A percentile compares a stretch with the other conserved stretches of the same genome.
phyloP scores from a whole-genome alignment of 64 coral and sea anemone species.

The Montipora efflorescens region DNA sequence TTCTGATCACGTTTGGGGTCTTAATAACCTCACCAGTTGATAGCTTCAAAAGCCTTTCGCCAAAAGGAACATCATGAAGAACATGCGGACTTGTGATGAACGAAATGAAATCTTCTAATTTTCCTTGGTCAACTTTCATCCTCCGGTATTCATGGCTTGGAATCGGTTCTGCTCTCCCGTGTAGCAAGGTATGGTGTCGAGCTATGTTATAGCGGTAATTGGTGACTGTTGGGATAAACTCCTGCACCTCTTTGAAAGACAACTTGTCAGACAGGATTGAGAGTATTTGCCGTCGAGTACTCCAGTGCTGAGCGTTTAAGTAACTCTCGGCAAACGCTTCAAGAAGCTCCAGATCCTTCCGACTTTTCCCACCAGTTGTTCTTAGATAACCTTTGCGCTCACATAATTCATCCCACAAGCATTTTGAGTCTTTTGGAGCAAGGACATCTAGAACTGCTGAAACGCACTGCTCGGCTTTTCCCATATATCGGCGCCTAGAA shows the following conservation, averaged over 20 bases:
- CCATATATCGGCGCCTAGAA: slow-evolving; percentile 45
- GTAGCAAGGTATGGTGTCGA: not conserved
- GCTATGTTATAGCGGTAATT: too few relatives aligned
- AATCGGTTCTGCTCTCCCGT: slow-evolving; percentile 10
- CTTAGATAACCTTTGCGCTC: not conserved
- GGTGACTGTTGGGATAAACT: slow-evolving; percentile 43
- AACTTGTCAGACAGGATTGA: slow-evolving; percentile 73
- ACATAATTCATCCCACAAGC: slow-evolving; percentile 46
- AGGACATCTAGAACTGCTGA: slow-evolving; percentile 62
- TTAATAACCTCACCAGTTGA: slow-evolving; percentile 58
- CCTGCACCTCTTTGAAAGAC: slow-evolving; percentile 57
- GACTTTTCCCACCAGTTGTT: slow-evolving; percentile 10
- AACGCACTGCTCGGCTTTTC: not conserved
- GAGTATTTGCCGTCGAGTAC: slow-evolving; percentile 66
- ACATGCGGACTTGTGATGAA: slow-evolving; percentile 11
- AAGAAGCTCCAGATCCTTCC: slow-evolving; percentile 24
- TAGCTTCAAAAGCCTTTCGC: slow-evolving; percentile 55
- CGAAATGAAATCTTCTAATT: slow-evolving; percentile 64
- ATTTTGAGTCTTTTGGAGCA: slow-evolving; percentile 45
- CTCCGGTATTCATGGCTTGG: not conserved
- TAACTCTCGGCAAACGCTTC: slow-evolving; percentile 35
- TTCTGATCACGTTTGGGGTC: not conserved
- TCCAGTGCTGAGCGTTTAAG: not conserved
- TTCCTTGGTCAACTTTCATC: slow-evolving; percentile 29
- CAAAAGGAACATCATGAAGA: slow-evolving; percentile 79